Percentiles rank a stretch among this genome's conserved stretches.
phyloP scores from a whole-genome alignment of 92 coral and sea anemone genomes.

The Actinernus sp. region DNA sequence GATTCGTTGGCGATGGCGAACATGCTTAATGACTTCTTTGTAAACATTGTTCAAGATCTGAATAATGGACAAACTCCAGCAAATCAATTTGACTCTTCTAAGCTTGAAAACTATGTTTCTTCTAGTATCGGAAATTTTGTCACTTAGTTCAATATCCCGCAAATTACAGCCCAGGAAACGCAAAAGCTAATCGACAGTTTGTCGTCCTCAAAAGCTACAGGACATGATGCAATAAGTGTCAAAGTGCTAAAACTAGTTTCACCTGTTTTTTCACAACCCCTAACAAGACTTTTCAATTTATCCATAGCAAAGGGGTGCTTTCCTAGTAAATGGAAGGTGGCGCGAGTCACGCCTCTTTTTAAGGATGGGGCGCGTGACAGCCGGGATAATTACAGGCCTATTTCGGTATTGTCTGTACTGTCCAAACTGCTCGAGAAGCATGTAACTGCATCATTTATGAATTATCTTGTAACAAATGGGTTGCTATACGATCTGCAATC shows the following conservation, averaged over 20 bases:
- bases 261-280: constrained; percentile 10
- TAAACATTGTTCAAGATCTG: constrained; percentile 28
- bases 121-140: constrained; percentile 7
- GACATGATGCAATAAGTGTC: constrained; percentile 17
- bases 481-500: constrained; percentile 33
- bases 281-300: constrained; percentile 13
- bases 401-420: constrained; percentile 15
- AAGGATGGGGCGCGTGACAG: constrained; percentile 46
- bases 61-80: constrained; percentile 7
- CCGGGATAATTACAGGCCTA: constrained; percentile 12
- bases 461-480: constrained; percentile 15
- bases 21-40: constrained; percentile 41
- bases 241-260: constrained; percentile 30
- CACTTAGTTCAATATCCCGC: constrained; percentile 7
- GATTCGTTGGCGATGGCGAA: constrained; percentile 43
- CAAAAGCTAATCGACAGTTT: constrained; percentile 3
- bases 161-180: constrained; percentile 5
- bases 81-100: not conserved
- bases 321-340: constrained; percentile 8
- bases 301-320: constrained; percentile 4
- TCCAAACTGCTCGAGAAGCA: constrained; percentile 43
- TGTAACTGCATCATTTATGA: constrained; percentile 15
- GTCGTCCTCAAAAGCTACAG: constrained; percentile 20
- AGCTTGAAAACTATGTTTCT: constrained; percentile 5
- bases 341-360: constrained; percentile 21